Conservation (phyloP, 2,113 vertebrate species). For the Amblyornis subalaris region DNA sequence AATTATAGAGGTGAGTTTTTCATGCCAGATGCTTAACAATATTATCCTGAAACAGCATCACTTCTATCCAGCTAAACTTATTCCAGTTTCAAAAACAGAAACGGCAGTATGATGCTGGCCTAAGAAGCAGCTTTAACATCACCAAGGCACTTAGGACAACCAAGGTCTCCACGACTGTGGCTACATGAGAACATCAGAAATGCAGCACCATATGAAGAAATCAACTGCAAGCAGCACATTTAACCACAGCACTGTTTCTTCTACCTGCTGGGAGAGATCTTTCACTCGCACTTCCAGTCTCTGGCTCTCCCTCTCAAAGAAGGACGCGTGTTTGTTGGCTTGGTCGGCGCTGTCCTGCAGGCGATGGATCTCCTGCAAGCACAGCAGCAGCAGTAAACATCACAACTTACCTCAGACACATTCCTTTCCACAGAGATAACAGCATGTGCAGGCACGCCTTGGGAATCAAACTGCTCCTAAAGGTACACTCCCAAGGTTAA, state of each 20-base stretch:
- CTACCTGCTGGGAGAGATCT: slow-evolving; percentile 91
- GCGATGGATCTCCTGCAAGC: slow-evolving; percentile 86
- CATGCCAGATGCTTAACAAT: not conserved
- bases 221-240: not conserved
- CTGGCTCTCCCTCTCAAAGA: slow-evolving; percentile 88
- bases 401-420: not conserved
- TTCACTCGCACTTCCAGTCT: slow-evolving; percentile 85
- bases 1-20: not conserved
- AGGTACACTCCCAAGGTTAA: not conserved
- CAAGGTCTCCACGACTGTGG: not conserved
- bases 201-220: not conserved
- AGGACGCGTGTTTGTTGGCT: slow-evolving; percentile 84
- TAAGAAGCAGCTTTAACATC: not conserved
- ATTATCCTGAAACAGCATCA: not conserved
- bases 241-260: not conserved
- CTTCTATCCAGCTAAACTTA: not conserved
- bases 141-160: not conserved
- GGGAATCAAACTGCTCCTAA: not conserved
- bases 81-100: not conserved
- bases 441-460: not conserved
- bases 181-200: not conserved
- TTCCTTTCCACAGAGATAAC: not conserved
- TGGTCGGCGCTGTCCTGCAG: slow-evolving; percentile 88
- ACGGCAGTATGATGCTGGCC: not conserved
- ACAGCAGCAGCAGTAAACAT: not conserved